These are phyloP conservation scores for Alosa sapidissima DNA, from an alignment of 2,797 vertebrate genomes.

Conservation along the genomic window DNA sequence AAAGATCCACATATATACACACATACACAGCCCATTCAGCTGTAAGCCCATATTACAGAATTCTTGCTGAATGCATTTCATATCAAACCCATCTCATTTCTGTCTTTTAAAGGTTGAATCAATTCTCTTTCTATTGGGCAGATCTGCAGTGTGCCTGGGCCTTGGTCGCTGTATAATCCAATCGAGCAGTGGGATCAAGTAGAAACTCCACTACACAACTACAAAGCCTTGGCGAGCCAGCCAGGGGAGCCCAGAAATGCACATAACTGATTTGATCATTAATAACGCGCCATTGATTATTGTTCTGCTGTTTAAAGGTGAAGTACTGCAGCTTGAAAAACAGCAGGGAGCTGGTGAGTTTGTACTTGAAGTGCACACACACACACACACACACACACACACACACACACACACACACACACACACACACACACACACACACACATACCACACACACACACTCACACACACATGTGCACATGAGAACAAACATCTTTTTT, in stretches of 20 bases:
- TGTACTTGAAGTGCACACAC: background rate
- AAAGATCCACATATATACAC: background rate
- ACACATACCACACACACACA: background rate
- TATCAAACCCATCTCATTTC: conserved; percentile 43
- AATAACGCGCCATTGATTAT: conserved; percentile 83
- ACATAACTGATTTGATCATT: conserved; percentile 76
- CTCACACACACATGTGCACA: background rate
- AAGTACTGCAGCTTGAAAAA: conserved; percentile 69
- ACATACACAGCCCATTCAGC: background rate
- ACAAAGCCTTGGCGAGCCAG: conserved; percentile 61
- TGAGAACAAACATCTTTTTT: background rate
- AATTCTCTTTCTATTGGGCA: conserved; percentile 45
- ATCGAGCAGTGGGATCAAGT: conserved; percentile 57
- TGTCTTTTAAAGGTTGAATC: conserved; percentile 56
- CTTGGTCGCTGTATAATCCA: conserved; percentile 46
- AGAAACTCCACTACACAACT: conserved; percentile 54
- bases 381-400: conserved; percentile 20
- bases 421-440: conserved; percentile 30
- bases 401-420: background rate
- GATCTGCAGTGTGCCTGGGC: conserved; percentile 19
- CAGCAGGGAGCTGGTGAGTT: conserved; percentile 58
- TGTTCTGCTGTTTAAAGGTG: conserved; percentile 79
- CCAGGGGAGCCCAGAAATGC: conserved; percentile 64
- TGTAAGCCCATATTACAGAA: conserved; percentile 34
- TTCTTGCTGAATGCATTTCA: conserved; percentile 52